Conservation (phyloP, 2,888 invertebrate genomes). For the Encarsia formosa region DNA sequence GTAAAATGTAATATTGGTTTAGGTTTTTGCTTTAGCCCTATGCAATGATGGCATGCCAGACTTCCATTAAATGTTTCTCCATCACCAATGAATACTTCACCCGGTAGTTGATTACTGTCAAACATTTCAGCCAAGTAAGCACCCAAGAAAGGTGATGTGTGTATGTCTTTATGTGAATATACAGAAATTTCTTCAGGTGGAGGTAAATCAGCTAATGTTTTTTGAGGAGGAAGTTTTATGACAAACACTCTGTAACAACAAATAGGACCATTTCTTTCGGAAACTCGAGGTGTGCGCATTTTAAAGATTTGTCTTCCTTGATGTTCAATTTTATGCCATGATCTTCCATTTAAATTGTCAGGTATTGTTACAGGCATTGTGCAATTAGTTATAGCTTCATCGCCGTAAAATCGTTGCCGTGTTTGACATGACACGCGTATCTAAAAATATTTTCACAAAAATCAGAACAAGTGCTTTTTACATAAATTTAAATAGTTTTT, state of each 20-base stretch:
- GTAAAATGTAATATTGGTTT: constrained; percentile 39
- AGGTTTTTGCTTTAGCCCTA: constrained; percentile 52
- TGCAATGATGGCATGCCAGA: constrained; percentile 53
- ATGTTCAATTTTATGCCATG: constrained; percentile 62
- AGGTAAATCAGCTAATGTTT: constrained; percentile 64
- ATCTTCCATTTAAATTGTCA: constrained; percentile 57
- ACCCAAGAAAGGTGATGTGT: constrained; percentile 63
- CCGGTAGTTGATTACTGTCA: constrained; percentile 62
- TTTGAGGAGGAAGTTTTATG: constrained; percentile 64
- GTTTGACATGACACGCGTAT: constrained; percentile 69
- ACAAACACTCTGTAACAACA: constrained; percentile 82
- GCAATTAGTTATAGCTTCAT: constrained; percentile 62
- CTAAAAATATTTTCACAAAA: too few species aligned
- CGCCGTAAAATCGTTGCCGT: constrained; percentile 69
- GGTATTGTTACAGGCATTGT: constrained; percentile 70
- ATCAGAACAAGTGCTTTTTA: too few species aligned
- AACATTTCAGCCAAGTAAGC: constrained; percentile 85
- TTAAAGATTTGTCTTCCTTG: constrained; percentile 71
- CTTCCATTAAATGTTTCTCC: constrained; percentile 50
- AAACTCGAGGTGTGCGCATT: constrained; percentile 69
- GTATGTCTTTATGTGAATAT: constrained; percentile 70
- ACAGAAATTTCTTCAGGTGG: constrained; percentile 67
- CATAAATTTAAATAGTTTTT: neutral
- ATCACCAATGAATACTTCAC: constrained; percentile 73
- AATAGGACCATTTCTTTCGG: constrained; percentile 82